phyloP scores from a whole-genome alignment of 2,888 invertebrate genomes.

The Lepidochrysops patricia region DNA sequence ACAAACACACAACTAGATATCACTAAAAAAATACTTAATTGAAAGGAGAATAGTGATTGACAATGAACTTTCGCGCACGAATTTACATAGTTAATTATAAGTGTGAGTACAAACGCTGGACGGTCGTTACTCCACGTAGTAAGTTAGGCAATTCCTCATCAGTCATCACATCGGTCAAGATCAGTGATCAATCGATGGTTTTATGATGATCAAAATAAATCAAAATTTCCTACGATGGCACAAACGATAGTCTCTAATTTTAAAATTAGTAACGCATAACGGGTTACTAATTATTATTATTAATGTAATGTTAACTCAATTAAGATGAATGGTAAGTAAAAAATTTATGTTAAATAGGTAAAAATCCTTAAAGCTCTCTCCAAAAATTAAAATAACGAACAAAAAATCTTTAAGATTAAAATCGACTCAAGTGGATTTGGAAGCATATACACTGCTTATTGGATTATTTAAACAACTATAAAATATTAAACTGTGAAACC shows the following conservation, averaged over 20 bases:
- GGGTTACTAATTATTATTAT: too few relatives aligned
- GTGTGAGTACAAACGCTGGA: slow-evolving; percentile 33
- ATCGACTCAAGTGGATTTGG: neutral
- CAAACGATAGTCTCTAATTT: too few relatives aligned
- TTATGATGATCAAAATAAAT: too few relatives aligned
- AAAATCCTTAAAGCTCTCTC: too few relatives aligned
- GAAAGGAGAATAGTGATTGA: neutral
- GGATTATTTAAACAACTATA: slow-evolving; percentile 11
- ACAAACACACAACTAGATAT: too few relatives aligned
- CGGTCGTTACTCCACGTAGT: slow-evolving; percentile 34
- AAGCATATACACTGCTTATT: neutral
- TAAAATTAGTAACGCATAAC: too few relatives aligned
- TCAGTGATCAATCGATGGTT: slow-evolving; percentile 18
- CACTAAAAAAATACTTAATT: neutral
- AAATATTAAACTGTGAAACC: slow-evolving; percentile 17
- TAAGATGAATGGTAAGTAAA: too few relatives aligned
- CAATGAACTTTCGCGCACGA: slow-evolving; percentile 1
- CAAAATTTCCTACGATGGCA: too few relatives aligned
- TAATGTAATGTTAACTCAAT: too few relatives aligned
- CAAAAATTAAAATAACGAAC: too few relatives aligned
- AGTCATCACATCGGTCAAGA: slow-evolving; percentile 40
- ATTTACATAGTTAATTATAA: slow-evolving; percentile 21
- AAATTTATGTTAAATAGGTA: too few relatives aligned
- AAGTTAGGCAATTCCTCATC: slow-evolving; percentile 37
- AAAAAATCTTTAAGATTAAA: neutral